Base-by-base conservation (phyloP, 2,888 invertebrate genomes). In the Cataglyphis rosenhaueri region DNA sequence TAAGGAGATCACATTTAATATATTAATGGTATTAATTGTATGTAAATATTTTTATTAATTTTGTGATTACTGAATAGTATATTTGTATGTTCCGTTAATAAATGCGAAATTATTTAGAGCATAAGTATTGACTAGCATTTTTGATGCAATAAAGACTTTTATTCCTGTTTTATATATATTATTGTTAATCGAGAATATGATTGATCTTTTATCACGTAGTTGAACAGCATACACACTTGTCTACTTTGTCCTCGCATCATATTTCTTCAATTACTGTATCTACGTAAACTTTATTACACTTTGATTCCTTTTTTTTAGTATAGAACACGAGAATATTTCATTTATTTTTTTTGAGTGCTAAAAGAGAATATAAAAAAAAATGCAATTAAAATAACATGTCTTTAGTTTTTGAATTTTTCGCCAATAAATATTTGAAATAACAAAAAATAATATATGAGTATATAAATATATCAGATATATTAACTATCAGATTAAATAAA, bases 191-290 rank as follows among this genome's bases (percentile, higher is more conserved):
- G 35, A 41, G 4, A 57, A 61, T 38, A 18, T 9, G 18, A 64
- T 61, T 25, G 5, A 41, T 44, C 21, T 21, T 52, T 5, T 21
- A 18, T 32, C 57, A 52, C 18, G 5, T 38, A 15, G 29, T 15
- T 38, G 32, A 21, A 61, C 21, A 55, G 18, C 59, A 21, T 18
- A 83, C 62, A 74, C 9, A 59, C 3, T 10, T 18, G 6, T 83
- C 79, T 48, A 83, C 87, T 87, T 87, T 87, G 81, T 2, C 29
- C 64, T 25, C 38, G 9, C 5, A 10, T 2, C 6, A 25, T 15
- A 10, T 65, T 32, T n/a, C 15, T 12, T 15, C 9, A 15, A 32
- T 0, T 12, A 35, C 3, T 29, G n/a, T 10, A 32, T 38, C 10
- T 48, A 8, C 32, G 2, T 29, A 29, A 2, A 35, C 41, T 41